Evolutionary conservation across 2,888 invertebrate species (phyloP).

Genomic region (Plebejus melissa): DNA sequence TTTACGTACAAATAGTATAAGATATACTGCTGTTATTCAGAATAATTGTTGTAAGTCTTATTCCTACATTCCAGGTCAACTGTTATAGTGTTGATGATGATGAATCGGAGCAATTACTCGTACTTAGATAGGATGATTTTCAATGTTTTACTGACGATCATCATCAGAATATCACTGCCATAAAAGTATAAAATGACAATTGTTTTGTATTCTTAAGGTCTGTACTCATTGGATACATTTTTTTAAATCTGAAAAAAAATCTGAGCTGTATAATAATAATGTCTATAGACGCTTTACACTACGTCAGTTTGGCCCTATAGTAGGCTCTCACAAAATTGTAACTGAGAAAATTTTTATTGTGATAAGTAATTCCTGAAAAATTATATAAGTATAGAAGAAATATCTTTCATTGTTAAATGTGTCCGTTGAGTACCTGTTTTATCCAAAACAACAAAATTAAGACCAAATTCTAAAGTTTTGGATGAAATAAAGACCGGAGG

Average conservation of each 20-base stretch:
- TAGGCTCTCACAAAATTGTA: too few species aligned
- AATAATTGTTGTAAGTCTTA: constrained; percentile 35
- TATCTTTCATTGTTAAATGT: not conserved
- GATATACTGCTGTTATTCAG: constrained; percentile 31
- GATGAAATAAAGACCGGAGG: not conserved
- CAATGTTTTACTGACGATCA: constrained; percentile 43
- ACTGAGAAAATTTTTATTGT: too few species aligned
- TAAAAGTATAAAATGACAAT: constrained; percentile 33
- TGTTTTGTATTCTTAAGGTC: constrained; percentile 21
- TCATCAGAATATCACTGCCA: constrained; percentile 61
- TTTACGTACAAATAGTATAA: constrained; percentile 40
- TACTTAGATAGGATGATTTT: constrained; percentile 66
- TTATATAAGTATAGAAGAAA: too few species aligned
- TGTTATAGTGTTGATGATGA: constrained; percentile 44
- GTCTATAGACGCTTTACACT: too few species aligned
- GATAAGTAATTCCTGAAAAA: not conserved
- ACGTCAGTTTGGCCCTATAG: too few species aligned
- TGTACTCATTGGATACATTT: not conserved
- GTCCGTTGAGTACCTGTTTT: not conserved
- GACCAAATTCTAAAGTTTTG: constrained; percentile 5
- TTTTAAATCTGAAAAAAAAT: too few species aligned
- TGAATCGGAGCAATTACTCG: constrained; percentile 68
- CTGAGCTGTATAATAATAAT: too few species aligned
- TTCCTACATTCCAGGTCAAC: constrained; percentile 53
- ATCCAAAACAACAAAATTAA: not conserved